Percentiles rank a stretch among this genome's conserved stretches.
Evolutionary conservation across 2,113 vertebrate species (phyloP).

Genomic region (Rissa tridactyla): DNA sequence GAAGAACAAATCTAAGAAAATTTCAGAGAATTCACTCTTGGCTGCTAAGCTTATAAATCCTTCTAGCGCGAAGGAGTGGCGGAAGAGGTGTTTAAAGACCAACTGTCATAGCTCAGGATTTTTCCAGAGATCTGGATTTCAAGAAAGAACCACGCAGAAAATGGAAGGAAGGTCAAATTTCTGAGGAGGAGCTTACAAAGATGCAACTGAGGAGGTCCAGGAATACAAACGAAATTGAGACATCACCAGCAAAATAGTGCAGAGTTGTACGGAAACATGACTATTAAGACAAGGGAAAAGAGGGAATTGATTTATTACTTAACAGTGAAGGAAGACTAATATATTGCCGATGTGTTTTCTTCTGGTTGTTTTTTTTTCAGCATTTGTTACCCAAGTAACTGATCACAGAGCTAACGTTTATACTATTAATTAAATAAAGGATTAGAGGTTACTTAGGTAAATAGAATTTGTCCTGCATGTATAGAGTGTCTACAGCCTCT

Average conservation of each 20-base stretch:
- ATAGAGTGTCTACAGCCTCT: neutral
- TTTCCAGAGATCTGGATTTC: neutral
- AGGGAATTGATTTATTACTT: neutral
- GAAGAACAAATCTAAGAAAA: neutral
- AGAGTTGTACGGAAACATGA: neutral
- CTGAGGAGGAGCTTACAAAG: neutral
- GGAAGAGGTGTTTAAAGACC: neutral
- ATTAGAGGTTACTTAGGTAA: neutral
- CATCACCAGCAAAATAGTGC: neutral
- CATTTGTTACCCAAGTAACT: neutral
- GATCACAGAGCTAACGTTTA: neutral
- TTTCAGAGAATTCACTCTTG: neutral
- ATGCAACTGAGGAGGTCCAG: neutral
- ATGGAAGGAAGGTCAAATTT: neutral
- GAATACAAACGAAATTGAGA: neutral
- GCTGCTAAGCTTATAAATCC: neutral
- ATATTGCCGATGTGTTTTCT: neutral
- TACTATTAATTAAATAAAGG: neutral
- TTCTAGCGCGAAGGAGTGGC: neutral
- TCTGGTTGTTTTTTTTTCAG: neutral
- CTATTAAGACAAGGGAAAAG: neutral
- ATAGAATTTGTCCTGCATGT: neutral
- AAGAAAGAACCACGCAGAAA: neutral
- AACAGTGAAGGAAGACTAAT: neutral
- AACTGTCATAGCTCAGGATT: neutral